A percentile compares a stretch with the other conserved stretches of the same genome.
Conservation (phyloP, 2,888 invertebrate species). For the Phoronis australis region DNA sequence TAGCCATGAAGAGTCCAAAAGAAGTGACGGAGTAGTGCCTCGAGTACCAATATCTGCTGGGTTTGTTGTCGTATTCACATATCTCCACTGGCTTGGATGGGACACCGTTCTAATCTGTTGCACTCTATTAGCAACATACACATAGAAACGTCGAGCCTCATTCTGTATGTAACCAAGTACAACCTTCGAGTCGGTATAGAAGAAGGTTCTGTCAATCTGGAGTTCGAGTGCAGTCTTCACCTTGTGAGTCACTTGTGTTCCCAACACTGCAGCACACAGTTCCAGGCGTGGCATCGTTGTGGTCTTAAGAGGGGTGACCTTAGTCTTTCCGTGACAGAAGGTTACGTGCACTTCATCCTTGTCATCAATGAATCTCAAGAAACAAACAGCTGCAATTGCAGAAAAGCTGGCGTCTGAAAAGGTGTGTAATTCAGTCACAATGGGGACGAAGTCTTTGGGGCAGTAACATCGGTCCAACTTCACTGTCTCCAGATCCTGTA, state of each 20-base stretch:
- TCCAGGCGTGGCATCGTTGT: conserved; percentile 12
- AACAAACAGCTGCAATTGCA: conserved; percentile 20
- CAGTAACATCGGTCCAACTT: neutral
- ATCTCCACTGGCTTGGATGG: conserved; percentile 9
- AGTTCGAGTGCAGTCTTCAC: conserved; percentile 9
- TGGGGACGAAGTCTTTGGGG: neutral
- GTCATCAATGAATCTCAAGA: conserved; percentile 12
- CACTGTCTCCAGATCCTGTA: neutral
- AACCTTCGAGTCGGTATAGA: conserved; percentile 15
- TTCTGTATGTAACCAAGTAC: conserved; percentile 16
- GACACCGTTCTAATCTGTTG: conserved; percentile 10
- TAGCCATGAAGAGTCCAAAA: conserved; percentile 5
- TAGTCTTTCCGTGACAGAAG: conserved; percentile 17
- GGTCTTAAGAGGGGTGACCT: conserved; percentile 12
- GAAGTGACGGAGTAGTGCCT: conserved; percentile 5
- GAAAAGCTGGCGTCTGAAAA: conserved; percentile 13
- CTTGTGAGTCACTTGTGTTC: conserved; percentile 4
- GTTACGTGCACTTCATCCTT: conserved; percentile 11
- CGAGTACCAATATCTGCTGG: conserved; percentile 15
- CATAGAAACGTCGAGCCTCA: conserved; percentile 10
- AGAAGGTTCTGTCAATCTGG: conserved; percentile 2
- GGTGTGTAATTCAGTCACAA: conserved; percentile 6
- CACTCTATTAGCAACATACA: conserved; percentile 14
- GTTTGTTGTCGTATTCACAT: conserved; percentile 11
- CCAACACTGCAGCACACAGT: conserved; percentile 11